Evolutionary conservation across 2,113 vertebrate genomes (phyloP).

Genomic region (Chloropsis cyanopogon): DNA sequence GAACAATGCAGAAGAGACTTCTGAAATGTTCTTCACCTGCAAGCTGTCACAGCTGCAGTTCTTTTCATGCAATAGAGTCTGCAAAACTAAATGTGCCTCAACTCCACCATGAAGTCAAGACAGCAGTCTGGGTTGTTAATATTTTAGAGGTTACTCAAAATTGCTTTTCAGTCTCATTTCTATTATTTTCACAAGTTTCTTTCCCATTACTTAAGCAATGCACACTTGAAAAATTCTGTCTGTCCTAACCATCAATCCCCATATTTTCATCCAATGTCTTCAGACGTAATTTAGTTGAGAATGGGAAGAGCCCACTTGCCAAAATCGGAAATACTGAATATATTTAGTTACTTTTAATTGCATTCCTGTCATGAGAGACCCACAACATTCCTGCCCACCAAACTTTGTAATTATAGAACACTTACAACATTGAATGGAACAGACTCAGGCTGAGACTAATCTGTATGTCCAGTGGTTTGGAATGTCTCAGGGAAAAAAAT

Average conservation of each 20-base stretch:
- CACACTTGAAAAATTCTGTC: not conserved
- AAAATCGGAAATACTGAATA: conserved; percentile 3
- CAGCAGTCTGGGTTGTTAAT: not conserved
- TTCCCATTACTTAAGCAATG: conserved; percentile 11
- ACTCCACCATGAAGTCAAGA: not conserved
- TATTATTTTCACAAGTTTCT: conserved; percentile 37
- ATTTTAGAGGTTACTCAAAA: not conserved
- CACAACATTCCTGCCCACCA: not conserved
- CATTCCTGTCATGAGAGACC: not conserved
- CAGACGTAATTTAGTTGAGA: not conserved
- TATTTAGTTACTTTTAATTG: conserved; percentile 7
- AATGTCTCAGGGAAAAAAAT: not conserved
- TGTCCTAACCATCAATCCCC: not conserved
- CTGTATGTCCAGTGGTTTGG: not conserved
- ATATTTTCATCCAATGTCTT: not conserved
- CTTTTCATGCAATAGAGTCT: not conserved
- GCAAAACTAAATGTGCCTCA: not conserved
- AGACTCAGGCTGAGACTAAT: not conserved
- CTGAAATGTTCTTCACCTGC: not conserved
- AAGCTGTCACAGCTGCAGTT: not conserved
- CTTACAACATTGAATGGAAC: not conserved
- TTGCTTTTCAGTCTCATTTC: not conserved
- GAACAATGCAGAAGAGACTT: not conserved
- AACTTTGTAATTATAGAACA: not conserved
- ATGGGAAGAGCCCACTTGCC: not conserved